These are phyloP conservation scores for Phyllostomus discolor DNA, from an alignment of 2,113 vertebrate species.

Conservation along the genomic window DNA sequence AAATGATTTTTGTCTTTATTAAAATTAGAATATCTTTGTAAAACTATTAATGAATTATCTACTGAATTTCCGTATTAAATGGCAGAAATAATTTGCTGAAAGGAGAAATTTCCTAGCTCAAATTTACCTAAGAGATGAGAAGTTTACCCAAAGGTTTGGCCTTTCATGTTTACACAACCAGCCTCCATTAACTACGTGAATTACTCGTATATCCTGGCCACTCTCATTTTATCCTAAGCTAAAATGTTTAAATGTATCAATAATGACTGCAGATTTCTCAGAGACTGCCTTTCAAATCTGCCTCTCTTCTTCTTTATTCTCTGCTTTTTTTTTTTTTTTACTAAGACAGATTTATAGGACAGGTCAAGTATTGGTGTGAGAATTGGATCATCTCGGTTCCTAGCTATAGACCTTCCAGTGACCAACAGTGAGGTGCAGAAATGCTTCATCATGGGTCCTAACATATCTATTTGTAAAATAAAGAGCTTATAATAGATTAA, in stretches of 20 bases:
- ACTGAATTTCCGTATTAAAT: neutral
- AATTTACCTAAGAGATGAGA: neutral
- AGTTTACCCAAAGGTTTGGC: neutral
- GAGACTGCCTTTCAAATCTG: neutral
- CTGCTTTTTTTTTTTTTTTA: neutral
- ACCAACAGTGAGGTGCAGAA: neutral
- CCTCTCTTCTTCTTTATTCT: neutral
- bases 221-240: neutral
- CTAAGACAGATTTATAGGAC: neutral
- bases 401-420: neutral
- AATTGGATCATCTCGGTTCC: neutral
- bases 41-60: neutral
- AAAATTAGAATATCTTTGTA: neutral
- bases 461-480: neutral
- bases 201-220: neutral
- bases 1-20: constrained; percentile 12
- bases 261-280: neutral
- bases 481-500: neutral
- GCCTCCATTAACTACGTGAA: neutral
- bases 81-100: neutral
- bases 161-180: neutral
- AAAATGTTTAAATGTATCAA: neutral
- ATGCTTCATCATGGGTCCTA: neutral
- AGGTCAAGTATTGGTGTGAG: neutral
- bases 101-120: neutral